phyloP scores from a whole-genome alignment of 1,140 invertebrate species.

The Diorhabda sublineata region DNA sequence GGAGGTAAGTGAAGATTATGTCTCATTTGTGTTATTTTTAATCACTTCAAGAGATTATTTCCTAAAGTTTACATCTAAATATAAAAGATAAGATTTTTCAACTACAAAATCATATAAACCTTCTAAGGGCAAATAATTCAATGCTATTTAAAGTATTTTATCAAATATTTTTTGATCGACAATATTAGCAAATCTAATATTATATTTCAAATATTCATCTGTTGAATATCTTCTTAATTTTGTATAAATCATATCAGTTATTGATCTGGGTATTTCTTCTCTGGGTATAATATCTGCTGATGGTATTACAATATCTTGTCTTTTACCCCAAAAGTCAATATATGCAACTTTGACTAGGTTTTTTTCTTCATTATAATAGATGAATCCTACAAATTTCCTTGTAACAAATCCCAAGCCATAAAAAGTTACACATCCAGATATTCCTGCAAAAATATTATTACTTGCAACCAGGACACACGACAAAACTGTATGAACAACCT shows the following conservation, averaged over 20 bases:
- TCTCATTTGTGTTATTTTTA: no score
- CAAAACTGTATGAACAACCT: constrained; percentile 16
- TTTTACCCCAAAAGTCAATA: constrained; percentile 54
- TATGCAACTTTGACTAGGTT: constrained; percentile 53
- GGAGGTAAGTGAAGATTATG: no score
- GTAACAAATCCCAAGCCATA: constrained; percentile 46
- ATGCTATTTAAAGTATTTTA: constrained; percentile 21
- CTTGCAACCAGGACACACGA: background rate
- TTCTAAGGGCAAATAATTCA: background rate
- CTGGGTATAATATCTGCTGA: constrained; percentile 50
- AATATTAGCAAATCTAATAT: constrained; percentile 24
- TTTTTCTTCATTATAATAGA: constrained; percentile 54
- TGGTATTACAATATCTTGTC: constrained; percentile 49
- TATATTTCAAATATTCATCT: constrained; percentile 28
- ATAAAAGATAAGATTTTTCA: no score
- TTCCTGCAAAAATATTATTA: constrained; percentile 42
- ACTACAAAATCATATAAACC: no score
- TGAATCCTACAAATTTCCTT: constrained; percentile 53
- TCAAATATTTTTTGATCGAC: constrained; percentile 29
- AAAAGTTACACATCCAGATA: constrained; percentile 45
- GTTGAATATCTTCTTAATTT: constrained; percentile 32
- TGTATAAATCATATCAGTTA: constrained; percentile 45
- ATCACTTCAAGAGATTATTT: no score
- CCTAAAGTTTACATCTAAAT: no score
- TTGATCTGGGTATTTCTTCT: constrained; percentile 43